Conservation (phyloP, 2,888 invertebrate species). For the Antheraea yamamai region DNA sequence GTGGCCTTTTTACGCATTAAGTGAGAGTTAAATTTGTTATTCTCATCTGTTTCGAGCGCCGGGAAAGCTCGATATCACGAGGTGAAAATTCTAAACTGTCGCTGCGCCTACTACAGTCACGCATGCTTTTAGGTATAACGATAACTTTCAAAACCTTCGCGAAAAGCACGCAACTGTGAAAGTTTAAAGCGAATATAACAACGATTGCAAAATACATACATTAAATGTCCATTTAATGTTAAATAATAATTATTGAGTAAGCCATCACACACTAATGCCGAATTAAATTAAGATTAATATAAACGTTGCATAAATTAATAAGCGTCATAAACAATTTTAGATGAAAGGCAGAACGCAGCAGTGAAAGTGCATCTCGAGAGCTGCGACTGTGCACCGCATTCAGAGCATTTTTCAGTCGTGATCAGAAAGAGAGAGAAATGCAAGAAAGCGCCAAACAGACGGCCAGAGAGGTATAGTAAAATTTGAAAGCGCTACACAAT, state of each 20-base stretch:
- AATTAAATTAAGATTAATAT: slow-evolving; percentile 15
- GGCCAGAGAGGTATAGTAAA: slow-evolving; percentile 75
- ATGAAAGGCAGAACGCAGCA: slow-evolving; percentile 55
- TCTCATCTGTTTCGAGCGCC: slow-evolving; percentile 48
- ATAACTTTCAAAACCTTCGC: slow-evolving; percentile 39
- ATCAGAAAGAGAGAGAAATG: slow-evolving; percentile 72
- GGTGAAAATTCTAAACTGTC: slow-evolving; percentile 66
- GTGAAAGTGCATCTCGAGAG: slow-evolving; percentile 74
- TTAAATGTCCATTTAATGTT: neutral
- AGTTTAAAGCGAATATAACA: slow-evolving; percentile 6
- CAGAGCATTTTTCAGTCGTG: slow-evolving; percentile 76
- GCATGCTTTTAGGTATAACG: slow-evolving; percentile 47
- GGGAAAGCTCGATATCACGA: slow-evolving; percentile 69
- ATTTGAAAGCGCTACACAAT: slow-evolving; percentile 82
- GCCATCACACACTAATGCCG: neutral
- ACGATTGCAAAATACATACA: neutral
- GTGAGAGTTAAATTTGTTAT: slow-evolving; percentile 38
- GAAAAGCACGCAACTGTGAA: slow-evolving; percentile 22
- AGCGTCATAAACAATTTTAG: slow-evolving; percentile 35
- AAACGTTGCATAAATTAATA: slow-evolving; percentile 24
- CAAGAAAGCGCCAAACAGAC: slow-evolving; percentile 73
- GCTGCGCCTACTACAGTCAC: slow-evolving; percentile 46
- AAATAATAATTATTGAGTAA: slow-evolving; percentile 11
- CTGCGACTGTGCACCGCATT: slow-evolving; percentile 66
- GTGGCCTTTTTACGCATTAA: slow-evolving; percentile 31